These are phyloP conservation scores for Seladonia tumulorum DNA, from an alignment of 2,888 invertebrate species.

Conservation along the genomic window DNA sequence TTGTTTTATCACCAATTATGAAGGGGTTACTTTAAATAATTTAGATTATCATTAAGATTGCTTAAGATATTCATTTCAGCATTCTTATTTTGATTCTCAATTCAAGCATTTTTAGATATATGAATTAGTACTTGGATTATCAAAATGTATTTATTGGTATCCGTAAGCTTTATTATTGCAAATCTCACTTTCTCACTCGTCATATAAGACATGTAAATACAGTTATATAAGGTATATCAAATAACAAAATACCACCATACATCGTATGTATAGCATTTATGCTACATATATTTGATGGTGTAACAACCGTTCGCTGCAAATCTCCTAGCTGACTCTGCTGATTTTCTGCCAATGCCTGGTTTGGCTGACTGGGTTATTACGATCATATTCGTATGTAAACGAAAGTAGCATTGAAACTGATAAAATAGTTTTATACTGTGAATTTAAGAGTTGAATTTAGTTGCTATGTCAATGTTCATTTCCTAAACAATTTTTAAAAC, in stretches of 20 bases:
- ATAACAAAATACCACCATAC: not conserved
- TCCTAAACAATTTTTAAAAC: not conserved
- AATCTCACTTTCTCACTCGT: not conserved
- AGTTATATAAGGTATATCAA: not conserved
- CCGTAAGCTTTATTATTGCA: conserved; percentile 1
- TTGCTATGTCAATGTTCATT: not conserved
- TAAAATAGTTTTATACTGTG: not conserved
- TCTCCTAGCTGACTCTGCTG: too few species aligned
- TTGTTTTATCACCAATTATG: not conserved
- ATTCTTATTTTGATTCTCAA: not conserved
- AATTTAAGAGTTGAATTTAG: not conserved
- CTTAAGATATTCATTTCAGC: not conserved
- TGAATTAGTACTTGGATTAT: not conserved
- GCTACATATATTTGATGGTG: not conserved
- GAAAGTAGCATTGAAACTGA: not conserved
- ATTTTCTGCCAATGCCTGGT: too few species aligned
- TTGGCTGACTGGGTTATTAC: too few species aligned
- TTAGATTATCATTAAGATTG: not conserved
- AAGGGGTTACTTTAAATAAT: not conserved
- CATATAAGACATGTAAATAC: not conserved
- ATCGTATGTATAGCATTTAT: not conserved
- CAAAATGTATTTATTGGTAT: not conserved
- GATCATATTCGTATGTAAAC: not conserved
- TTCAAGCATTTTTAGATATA: not conserved
- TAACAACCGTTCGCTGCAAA: too few species aligned